phyloP scores from a whole-genome alignment of 2,797 vertebrate genomes.

The Graptemys geographica region DNA sequence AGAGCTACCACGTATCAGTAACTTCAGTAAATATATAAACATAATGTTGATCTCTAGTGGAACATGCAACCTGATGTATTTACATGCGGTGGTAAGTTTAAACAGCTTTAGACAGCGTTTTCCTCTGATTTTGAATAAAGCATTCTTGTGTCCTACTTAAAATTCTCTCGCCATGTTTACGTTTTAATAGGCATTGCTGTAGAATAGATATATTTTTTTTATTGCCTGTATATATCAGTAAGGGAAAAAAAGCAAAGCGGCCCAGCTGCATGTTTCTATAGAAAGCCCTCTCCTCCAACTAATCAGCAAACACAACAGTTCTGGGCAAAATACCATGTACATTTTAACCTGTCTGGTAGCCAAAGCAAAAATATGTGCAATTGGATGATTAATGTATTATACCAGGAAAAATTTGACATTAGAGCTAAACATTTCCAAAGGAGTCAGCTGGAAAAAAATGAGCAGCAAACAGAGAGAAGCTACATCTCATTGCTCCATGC shows the following conservation, averaged over 20 bases:
- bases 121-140: constrained; percentile 68
- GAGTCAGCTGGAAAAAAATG: neutral
- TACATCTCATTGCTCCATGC: neutral
- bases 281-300: neutral
- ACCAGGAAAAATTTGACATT: neutral
- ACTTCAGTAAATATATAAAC: accelerated
- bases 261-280: constrained; percentile 30
- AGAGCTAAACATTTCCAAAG: constrained; percentile 38
- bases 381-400: constrained; percentile 29
- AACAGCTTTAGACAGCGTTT: constrained; percentile 51
- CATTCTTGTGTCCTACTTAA: constrained; percentile 78
- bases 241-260: neutral
- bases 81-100: accelerated
- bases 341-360: constrained; percentile 35
- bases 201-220: constrained; percentile 68
- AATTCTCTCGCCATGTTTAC: constrained; percentile 75
- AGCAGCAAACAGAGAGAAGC: neutral
- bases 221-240: constrained; percentile 74
- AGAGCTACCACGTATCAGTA: neutral
- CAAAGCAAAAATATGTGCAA: neutral
- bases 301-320: constrained; percentile 28
- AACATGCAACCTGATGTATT: neutral
- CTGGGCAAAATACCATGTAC: neutral
- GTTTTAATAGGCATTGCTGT: constrained; percentile 78
- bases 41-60: accelerated